Conservation (phyloP, 2,888 invertebrate species). For the Xestia c-nigrum region DNA sequence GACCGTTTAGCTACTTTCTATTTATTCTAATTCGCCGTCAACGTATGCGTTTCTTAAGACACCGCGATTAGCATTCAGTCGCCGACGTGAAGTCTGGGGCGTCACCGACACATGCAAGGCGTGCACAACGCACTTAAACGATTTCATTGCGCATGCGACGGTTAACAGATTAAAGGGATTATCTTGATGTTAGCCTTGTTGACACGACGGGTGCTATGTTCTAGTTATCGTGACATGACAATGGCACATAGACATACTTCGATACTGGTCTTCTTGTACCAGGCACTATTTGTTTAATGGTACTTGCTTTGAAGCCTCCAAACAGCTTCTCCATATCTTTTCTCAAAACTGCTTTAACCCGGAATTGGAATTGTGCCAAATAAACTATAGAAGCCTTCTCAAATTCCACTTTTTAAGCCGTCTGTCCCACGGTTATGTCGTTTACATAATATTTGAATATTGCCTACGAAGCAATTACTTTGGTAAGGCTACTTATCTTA, state of each 20-base stretch:
- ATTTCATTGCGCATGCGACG: constrained; percentile 76
- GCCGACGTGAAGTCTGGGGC: constrained; percentile 71
- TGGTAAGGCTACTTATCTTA: constrained; percentile 28
- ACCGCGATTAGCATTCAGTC: constrained; percentile 73
- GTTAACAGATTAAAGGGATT: constrained; percentile 73
- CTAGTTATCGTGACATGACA: constrained; percentile 44
- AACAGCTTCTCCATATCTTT: constrained; percentile 9
- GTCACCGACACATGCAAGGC: constrained; percentile 70
- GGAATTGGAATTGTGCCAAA: constrained; percentile 24
- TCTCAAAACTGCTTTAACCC: not conserved
- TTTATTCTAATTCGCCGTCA: constrained; percentile 67
- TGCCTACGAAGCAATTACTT: constrained; percentile 27
- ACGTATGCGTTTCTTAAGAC: constrained; percentile 67
- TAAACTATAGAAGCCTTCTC: constrained; percentile 21
- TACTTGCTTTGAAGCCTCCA: not conserved
- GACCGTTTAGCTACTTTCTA: constrained; percentile 65
- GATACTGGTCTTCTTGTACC: constrained; percentile 7
- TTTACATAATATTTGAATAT: constrained; percentile 23
- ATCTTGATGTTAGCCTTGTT: constrained; percentile 66
- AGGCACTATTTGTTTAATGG: not conserved
- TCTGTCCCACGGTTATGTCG: constrained; percentile 7
- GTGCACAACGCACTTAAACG: constrained; percentile 75
- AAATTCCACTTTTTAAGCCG: constrained; percentile 5
- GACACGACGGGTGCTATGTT: constrained; percentile 29
- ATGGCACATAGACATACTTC: not conserved